phyloP scores from a whole-genome alignment of 2,113 vertebrate species.

The Thunnus thynnus region DNA sequence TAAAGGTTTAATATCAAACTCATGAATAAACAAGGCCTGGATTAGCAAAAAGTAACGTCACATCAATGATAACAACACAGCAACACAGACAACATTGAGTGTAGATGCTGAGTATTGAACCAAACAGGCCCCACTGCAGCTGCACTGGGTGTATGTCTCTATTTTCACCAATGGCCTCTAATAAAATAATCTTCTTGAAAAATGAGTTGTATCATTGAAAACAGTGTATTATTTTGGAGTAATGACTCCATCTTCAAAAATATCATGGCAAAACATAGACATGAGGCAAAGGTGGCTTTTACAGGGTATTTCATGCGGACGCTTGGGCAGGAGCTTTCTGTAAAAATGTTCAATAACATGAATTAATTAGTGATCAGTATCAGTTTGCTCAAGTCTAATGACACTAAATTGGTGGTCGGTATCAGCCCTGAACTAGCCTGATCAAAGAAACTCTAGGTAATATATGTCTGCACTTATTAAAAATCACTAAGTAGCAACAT shows the following conservation, averaged over 20 bases:
- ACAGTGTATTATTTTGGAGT: neutral
- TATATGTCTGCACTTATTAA: slow-evolving; percentile 19
- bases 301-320: neutral
- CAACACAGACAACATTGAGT: neutral
- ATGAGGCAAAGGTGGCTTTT: neutral
- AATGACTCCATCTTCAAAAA: neutral
- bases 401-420: neutral
- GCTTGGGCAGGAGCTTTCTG: neutral
- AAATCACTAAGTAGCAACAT: neutral
- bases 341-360: neutral
- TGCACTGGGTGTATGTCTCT: neutral
- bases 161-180: neutral
- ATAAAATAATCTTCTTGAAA: neutral
- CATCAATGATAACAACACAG: neutral
- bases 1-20: neutral
- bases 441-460: slow-evolving; percentile 12
- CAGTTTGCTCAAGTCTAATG: slow-evolving; percentile 11
- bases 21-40: neutral
- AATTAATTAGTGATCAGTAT: slow-evolving; percentile 36
- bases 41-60: neutral
- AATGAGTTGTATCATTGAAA: neutral
- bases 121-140: neutral
- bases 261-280: neutral
- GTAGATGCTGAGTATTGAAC: neutral
- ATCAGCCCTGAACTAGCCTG: neutral